Conservation (phyloP, 2,113 vertebrate genomes). For the Calonectris borealis region DNA sequence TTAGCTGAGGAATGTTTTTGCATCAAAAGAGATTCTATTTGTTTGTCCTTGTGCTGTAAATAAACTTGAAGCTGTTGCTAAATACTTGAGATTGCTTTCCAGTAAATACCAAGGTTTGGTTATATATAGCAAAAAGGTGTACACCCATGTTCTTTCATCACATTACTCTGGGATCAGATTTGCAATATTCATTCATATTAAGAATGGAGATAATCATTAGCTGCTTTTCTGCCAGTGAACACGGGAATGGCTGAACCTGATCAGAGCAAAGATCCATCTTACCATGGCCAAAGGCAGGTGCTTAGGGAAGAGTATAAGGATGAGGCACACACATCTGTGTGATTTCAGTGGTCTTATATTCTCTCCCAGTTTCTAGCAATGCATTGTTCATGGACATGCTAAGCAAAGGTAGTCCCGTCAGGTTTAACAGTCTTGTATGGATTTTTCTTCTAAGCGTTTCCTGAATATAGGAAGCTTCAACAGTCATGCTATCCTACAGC, state of each 20-base stretch:
- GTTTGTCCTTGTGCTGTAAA: constrained; percentile 24
- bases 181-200: not conserved
- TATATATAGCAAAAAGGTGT: not conserved
- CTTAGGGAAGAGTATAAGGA: not conserved
- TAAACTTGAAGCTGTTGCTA: not conserved
- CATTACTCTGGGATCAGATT: not conserved
- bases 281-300: not conserved
- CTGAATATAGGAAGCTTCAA: not conserved
- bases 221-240: not conserved
- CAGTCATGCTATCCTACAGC: not conserved
- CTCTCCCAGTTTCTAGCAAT: not conserved
- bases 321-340: not conserved
- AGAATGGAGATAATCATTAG: not conserved
- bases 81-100: not conserved
- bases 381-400: not conserved
- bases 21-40: not conserved
- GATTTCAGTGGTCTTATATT: not conserved
- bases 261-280: not conserved
- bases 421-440: not conserved
- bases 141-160: not conserved
- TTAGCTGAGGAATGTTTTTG: not conserved
- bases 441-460: not conserved
- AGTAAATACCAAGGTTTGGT: not conserved
- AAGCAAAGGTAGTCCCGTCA: not conserved
- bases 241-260: not conserved